Evolutionary conservation across 2,113 vertebrate species (phyloP), one percentile per base, ranked within the genome.

Genomic region (Oplegnathus fasciatus): DNA sequence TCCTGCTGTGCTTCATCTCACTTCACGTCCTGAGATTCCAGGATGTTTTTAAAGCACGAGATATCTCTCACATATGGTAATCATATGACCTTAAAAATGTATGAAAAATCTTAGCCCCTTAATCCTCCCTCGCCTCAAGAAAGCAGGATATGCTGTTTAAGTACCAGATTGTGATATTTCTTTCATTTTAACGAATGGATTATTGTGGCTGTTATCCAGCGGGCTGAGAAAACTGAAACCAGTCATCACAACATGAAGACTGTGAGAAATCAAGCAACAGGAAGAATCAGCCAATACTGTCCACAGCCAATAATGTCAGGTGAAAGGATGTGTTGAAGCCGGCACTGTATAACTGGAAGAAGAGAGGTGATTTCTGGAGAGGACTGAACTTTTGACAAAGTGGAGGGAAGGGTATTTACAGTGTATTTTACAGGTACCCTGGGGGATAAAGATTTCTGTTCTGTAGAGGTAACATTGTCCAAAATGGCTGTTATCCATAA

Each of bases 1-100:
- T 68, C 78, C 75, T 2, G n/a, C 65, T 80, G 89, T 57, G 83
- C 77, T 69, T 65, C 80, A 85, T 83, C 72, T 75, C 55, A 57
- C 61, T 81, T 52, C 44, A 82, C 22, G 6, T 86, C 34, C 11
- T 64, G 48, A 4, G 28, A 83, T 75, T 78, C 50, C 26, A 79
- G 66, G 42, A 30, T 84, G 42, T 66, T 79, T 84, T 81, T 17
- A 60, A 79, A 80, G 55, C 15, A 26, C 3, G 18, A 80, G 14
- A 44, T 76, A 73, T 80, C 55, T 26, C 50, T 57, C 5, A 5
- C 28, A 77, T 57, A 75, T 71, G 50, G 18, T 67, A 82, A 86
- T 79, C 76, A 55, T 18, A 60, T 64, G 55, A 34, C 46, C 44
- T 72, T 60, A 68, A 58, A 83, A 77, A 69, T 72, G 11, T 64